Evolutionary conservation across 2,113 vertebrate species (phyloP).

Genomic region (Bubo scandiacus): DNA sequence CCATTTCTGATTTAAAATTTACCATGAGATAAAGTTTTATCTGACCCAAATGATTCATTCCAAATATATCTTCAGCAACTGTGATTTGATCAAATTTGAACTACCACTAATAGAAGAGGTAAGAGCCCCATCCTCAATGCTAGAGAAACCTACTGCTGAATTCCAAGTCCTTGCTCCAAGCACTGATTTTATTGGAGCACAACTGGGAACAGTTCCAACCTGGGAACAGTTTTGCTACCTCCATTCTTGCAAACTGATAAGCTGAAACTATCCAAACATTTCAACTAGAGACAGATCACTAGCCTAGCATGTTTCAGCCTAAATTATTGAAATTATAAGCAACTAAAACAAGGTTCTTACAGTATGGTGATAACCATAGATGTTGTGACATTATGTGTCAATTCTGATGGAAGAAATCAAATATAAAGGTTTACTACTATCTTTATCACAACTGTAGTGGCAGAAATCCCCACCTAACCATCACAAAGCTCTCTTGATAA

Average conservation of each 20-base stretch:
- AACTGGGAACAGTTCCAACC: background rate
- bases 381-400: background rate
- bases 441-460: background rate
- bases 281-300: background rate
- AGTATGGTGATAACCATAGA: background rate
- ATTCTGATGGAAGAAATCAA: background rate
- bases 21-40: background rate
- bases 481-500: background rate
- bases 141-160: background rate
- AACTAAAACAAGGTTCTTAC: background rate
- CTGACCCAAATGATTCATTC: background rate
- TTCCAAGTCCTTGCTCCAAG: background rate
- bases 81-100: background rate
- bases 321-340: background rate
- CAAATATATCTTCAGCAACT: background rate
- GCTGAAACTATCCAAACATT: background rate
- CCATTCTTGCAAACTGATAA: background rate
- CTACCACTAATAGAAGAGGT: background rate
- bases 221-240: background rate
- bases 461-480: background rate
- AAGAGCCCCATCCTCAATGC: background rate
- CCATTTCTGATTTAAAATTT: background rate
- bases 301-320: background rate
- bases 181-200: background rate
- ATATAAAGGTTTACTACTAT: background rate